phyloP scores from a whole-genome alignment of 1,140 invertebrate species.

The Nixonia krombeini region DNA sequence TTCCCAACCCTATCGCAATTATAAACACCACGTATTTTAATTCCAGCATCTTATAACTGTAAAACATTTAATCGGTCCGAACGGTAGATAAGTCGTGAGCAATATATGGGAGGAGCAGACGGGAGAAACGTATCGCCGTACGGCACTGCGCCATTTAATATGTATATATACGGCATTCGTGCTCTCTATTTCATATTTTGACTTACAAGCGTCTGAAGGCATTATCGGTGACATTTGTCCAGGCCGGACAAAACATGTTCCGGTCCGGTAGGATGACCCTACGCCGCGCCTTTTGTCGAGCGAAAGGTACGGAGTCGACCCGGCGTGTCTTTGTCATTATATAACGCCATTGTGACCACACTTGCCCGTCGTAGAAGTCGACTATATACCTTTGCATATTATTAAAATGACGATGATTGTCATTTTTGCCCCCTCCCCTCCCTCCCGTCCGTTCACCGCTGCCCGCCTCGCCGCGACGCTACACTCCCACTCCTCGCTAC shows the following conservation, averaged over 20 bases:
- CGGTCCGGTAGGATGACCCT: conserved; percentile 72
- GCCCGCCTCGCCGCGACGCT: conserved; percentile 11
- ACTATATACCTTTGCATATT: conserved; percentile 67
- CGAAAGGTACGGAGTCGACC: conserved; percentile 65
- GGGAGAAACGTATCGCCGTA: conserved; percentile 23
- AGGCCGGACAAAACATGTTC: conserved; percentile 71
- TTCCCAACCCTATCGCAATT: too few species aligned
- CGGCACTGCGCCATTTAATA: conserved; percentile 25
- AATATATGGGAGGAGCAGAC: too few species aligned
- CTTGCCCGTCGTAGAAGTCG: conserved; percentile 68
- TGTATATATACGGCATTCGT: conserved; percentile 37
- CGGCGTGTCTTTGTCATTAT: conserved; percentile 71
- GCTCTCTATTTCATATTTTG: conserved; percentile 51
- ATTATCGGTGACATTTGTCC: conserved; percentile 65
- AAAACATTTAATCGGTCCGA: too few species aligned
- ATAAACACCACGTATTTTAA: too few species aligned
- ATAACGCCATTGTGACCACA: conserved; percentile 72
- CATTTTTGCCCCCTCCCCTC: conserved; percentile 64
- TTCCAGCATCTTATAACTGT: too few species aligned
- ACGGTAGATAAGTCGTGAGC: background rate
- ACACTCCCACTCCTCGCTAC: conserved; percentile 8
- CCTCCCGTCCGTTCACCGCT: conserved; percentile 28
- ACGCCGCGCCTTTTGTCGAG: conserved; percentile 72
- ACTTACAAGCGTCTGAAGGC: conserved; percentile 55
- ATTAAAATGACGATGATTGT: conserved; percentile 74